Conservation (phyloP, 2,797 vertebrate species). For the Borostomias antarcticus region DNA sequence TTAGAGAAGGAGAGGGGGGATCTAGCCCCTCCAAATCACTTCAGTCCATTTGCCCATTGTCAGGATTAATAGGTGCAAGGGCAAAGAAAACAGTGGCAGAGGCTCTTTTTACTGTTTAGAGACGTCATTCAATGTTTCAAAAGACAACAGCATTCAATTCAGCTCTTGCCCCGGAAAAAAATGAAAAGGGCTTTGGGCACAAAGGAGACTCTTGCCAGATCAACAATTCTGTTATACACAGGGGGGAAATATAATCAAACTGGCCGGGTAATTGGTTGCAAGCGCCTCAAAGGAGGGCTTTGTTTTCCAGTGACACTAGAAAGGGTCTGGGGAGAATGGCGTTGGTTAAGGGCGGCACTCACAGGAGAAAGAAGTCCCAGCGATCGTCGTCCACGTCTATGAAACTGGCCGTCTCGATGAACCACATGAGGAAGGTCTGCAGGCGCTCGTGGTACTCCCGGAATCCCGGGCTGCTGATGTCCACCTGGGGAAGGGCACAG, state of each 20-base stretch:
- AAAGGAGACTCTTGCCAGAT: conserved; percentile 94
- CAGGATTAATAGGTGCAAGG: conserved; percentile 97
- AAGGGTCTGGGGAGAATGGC: conserved; percentile 67
- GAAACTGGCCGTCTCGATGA: conserved; percentile 98
- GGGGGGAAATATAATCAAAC: conserved; percentile 98
- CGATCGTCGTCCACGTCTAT: conserved; percentile 97
- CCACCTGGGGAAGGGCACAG: conserved; percentile 81
- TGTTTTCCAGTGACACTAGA: conserved; percentile 87
- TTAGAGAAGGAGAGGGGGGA: conserved; percentile 86
- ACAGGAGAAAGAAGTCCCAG: conserved; percentile 99
- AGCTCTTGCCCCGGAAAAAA: conserved; percentile 90
- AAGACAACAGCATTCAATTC: conserved; percentile 99
- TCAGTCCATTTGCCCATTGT: conserved; percentile 99
- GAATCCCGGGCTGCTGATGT: conserved; percentile 92
- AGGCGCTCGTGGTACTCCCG: conserved; percentile 95
- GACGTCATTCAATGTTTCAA: conserved; percentile 97
- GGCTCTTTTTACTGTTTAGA: conserved; percentile 99
- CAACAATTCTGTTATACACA: conserved; percentile 94
- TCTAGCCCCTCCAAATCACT: conserved; percentile 99
- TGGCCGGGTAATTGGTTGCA: conserved; percentile 93
- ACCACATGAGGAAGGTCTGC: conserved; percentile 99
- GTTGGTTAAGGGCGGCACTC: conserved; percentile 93
- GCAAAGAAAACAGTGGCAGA: conserved; percentile 99
- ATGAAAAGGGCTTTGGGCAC: conserved; percentile 79
- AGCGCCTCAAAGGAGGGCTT: conserved; percentile 79